Percentiles rank a stretch among this genome's conserved stretches.
phyloP scores from a whole-genome alignment of 2,113 vertebrate genomes.

The Rafetus swinhoei region DNA sequence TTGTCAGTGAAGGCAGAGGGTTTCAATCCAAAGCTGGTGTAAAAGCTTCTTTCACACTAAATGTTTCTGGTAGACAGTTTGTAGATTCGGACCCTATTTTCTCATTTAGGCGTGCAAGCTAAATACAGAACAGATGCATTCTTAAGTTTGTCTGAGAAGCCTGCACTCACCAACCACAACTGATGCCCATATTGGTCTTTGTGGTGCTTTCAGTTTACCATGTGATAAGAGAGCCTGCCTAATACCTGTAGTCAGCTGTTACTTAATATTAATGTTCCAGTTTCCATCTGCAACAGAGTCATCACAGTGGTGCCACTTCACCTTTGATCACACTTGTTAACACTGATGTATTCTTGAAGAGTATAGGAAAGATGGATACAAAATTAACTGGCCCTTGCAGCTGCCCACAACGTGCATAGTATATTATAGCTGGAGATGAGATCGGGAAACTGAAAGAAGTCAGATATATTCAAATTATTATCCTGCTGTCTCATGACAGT shows the following conservation, averaged over 20 bases:
- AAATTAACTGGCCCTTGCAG: neutral
- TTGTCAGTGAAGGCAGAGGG: neutral
- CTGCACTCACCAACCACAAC: neutral
- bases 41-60: neutral
- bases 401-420: neutral
- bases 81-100: neutral
- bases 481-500: too few species aligned
- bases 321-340: neutral
- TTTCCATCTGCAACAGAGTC: too few species aligned
- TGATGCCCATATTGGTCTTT: neutral
- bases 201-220: neutral
- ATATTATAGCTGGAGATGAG: neutral
- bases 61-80: neutral
- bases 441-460: neutral
- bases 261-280: neutral
- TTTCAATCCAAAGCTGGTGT: neutral
- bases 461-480: neutral
- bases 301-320: neutral
- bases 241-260: neutral
- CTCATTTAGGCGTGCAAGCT: neutral
- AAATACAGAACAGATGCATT: neutral
- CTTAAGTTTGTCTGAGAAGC: neutral
- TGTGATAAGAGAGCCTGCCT: neutral
- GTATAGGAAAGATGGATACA: neutral
- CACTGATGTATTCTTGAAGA: neutral